Evolutionary conservation across 23 tunicate species (phyloP), one percentile per base, ranked within the genome.

Genomic region (Halocynthia roretzi): DNA sequence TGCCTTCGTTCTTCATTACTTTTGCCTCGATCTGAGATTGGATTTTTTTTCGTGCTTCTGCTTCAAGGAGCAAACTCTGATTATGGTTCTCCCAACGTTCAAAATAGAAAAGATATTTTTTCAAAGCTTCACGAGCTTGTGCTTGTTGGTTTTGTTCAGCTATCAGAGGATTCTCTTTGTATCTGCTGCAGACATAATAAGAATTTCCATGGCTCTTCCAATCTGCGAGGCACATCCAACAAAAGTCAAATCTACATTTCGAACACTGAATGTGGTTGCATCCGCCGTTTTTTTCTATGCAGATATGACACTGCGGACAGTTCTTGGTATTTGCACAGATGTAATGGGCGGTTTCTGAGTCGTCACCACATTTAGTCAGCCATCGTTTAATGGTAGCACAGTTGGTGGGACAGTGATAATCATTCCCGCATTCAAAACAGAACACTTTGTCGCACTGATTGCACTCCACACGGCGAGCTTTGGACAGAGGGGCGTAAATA

Each of bases 291-390:
- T 93, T 93, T 62, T 93, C 98, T 8, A 93, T 93, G 63, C 98
- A 93, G 20, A 80, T 76, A 57, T 83, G 85, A 62, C 98, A 93
- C 8, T 65, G 73, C 14, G 98, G 98, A 81, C 98, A 93, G 63
- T 87, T 92, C 80, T 93, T 93, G 15, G 98, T 93, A 67, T 93
- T 83, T 4, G 98, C 93, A 51, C 94, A 83, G 55, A 93, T 93
- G 83, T 93, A 93, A 70, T 93, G 80, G 14, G 98, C 98, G 7
- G 98, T 93, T 71, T 93, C 98, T 7, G 98, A 93, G 71, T 93
- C 98, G 67, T 93, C 98, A 58, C 89, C 87, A 56, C 98, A 93
- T 62, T 93, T 93, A 50, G 72, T 54, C 71, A 93, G 56, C 98
- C 98, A 93, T 54, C 71, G 70, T 58, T 77, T 80, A 6, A 93